Evolutionary conservation across 1,140 invertebrate genomes (phyloP).

Genomic region (Drosophila serrata): DNA sequence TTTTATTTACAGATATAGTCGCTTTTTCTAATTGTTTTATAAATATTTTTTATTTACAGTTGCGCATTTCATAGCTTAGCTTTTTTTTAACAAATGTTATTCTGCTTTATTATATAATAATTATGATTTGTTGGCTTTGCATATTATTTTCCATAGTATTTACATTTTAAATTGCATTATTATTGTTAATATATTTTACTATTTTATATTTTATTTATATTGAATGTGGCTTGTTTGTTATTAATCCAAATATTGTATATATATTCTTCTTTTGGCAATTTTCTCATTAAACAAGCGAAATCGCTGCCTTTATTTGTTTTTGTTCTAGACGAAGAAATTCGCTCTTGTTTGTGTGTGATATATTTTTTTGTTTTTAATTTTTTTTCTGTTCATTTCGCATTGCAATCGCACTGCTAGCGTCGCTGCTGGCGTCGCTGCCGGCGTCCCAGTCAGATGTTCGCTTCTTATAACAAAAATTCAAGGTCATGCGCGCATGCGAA

Average conservation of each 20-base stretch:
- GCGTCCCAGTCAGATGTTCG: conserved; percentile 29
- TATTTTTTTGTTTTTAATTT: conserved; percentile 1
- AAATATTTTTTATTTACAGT: too few species aligned
- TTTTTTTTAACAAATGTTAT: not conserved
- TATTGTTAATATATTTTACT: too few species aligned
- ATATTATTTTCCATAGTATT: too few species aligned
- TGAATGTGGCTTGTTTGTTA: not conserved
- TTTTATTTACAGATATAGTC: not conserved
- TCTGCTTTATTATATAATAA: not conserved
- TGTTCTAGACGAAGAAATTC: conserved; percentile 27
- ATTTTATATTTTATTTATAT: not conserved
- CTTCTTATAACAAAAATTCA: conserved; percentile 44
- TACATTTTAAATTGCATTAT: too few species aligned
- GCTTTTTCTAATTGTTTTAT: not conserved
- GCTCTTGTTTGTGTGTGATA: conserved; percentile 5
- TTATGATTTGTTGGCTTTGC: too few species aligned
- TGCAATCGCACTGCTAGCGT: conserved; percentile 27
- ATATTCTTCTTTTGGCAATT: conserved; percentile 2
- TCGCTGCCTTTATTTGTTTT: conserved; percentile 20
- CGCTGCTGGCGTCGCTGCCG: conserved; percentile 10
- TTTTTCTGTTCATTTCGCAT: conserved; percentile 35
- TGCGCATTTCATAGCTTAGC: too few species aligned
- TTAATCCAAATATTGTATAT: not conserved
- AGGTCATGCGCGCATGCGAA: conserved; percentile 48
- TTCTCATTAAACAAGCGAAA: conserved; percentile 17